Evolutionary conservation across 2,797 vertebrate species (phyloP).

Genomic region (Pteronotus mesoamericanus): DNA sequence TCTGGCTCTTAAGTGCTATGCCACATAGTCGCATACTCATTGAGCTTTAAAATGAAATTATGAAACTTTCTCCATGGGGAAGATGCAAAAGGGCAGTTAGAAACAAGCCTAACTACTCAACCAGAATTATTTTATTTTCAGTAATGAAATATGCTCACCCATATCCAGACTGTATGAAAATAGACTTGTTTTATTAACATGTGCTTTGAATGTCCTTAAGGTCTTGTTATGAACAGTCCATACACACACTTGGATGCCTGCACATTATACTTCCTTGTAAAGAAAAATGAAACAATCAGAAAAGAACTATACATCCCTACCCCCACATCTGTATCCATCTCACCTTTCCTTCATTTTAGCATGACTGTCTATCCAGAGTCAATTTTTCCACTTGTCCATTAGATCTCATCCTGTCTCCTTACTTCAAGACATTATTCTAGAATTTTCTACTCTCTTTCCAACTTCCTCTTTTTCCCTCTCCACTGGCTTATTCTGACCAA

Average conservation of each 20-base stretch:
- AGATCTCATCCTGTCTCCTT: neutral
- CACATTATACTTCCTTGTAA: neutral
- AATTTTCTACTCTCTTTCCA: neutral
- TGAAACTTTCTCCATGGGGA: neutral
- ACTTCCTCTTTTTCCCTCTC: neutral
- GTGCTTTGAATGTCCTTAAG: neutral
- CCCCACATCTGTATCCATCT: neutral
- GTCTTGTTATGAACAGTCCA: neutral
- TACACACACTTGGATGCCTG: rapidly evolving
- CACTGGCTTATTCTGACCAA: neutral
- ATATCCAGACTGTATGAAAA: neutral
- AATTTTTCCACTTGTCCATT: neutral
- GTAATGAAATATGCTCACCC: neutral
- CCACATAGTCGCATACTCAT: neutral
- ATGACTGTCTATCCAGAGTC: neutral
- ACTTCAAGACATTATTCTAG: neutral
- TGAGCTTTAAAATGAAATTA: neutral
- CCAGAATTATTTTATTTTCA: neutral
- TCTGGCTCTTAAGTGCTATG: neutral
- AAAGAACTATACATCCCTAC: neutral
- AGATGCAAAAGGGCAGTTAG: neutral
- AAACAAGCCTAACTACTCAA: neutral
- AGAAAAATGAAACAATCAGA: neutral
- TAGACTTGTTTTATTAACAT: neutral
- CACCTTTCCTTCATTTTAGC: neutral